phyloP scores from a whole-genome alignment of 2,797 vertebrate genomes.

The Zenarchopterus dispar region DNA sequence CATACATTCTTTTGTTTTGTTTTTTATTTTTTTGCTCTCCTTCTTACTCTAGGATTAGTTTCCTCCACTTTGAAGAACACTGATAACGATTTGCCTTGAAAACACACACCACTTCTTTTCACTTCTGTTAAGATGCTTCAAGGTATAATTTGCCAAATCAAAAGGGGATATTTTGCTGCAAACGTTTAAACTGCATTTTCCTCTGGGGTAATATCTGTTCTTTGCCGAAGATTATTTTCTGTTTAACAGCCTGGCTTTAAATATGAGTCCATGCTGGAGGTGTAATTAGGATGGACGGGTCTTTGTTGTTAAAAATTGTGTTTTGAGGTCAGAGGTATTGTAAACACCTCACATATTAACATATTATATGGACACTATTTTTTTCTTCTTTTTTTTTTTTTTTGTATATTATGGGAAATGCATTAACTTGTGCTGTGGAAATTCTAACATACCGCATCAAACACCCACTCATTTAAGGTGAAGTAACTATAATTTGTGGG shows the following conservation, averaged over 20 bases:
- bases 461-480: slow-evolving; percentile 48
- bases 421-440: slow-evolving; percentile 49
- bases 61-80: slow-evolving; percentile 60
- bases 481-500: slow-evolving; percentile 50
- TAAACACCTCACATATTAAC: slow-evolving; percentile 46
- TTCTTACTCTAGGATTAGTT: slow-evolving; percentile 47
- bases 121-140: slow-evolving; percentile 52
- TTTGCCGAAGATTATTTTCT: slow-evolving; percentile 53
- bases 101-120: slow-evolving; percentile 52
- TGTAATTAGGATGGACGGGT: slow-evolving; percentile 57
- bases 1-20: neutral
- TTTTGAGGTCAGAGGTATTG: slow-evolving; percentile 60
- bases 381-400: slow-evolving; percentile 39
- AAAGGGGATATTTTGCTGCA: slow-evolving; percentile 54
- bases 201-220: slow-evolving; percentile 58
- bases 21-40: neutral
- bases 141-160: slow-evolving; percentile 64
- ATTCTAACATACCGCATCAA: slow-evolving; percentile 43
- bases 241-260: slow-evolving; percentile 51
- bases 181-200: slow-evolving; percentile 51
- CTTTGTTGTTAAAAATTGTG: slow-evolving; percentile 40
- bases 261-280: slow-evolving; percentile 35
- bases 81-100: slow-evolving; percentile 61
- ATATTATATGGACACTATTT: slow-evolving; percentile 44
- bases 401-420: slow-evolving; percentile 35